phyloP scores from a whole-genome alignment of 1,140 invertebrate species.

The Sarcophaga peregrina region DNA sequence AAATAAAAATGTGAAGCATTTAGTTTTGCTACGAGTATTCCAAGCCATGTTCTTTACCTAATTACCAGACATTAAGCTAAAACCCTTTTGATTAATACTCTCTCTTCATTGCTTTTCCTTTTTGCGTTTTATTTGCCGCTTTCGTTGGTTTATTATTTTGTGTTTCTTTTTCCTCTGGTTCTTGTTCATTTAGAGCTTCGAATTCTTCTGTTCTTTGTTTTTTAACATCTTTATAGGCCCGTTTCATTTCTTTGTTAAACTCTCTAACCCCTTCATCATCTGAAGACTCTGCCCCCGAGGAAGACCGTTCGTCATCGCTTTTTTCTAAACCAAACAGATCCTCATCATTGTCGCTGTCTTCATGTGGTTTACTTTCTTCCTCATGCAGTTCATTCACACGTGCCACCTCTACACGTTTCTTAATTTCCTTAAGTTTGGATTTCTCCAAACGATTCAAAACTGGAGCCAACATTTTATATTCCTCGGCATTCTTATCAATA shows the following conservation, averaged over 20 bases:
- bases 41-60: no score
- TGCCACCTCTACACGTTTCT: slow-evolving; percentile 61
- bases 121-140: not conserved
- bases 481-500: slow-evolving; percentile 88
- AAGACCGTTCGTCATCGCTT: slow-evolving; percentile 51
- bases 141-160: slow-evolving; percentile 43
- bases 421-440: slow-evolving; percentile 72
- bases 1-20: no score
- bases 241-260: slow-evolving; percentile 83
- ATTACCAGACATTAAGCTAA: no score
- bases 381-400: slow-evolving; percentile 64
- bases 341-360: slow-evolving; percentile 66
- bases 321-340: slow-evolving; percentile 64
- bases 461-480: slow-evolving; percentile 89
- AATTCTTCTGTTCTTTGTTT: slow-evolving; percentile 66
- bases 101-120: not conserved
- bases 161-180: slow-evolving; percentile 61
- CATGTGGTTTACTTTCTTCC: slow-evolving; percentile 59
- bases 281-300: slow-evolving; percentile 68
- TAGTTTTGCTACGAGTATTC: no score
- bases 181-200: slow-evolving; percentile 62
- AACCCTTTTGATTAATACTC: no score
- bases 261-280: slow-evolving; percentile 86
- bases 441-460: slow-evolving; percentile 85
- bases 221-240: slow-evolving; percentile 73